Base-by-base conservation (phyloP, 2,113 vertebrate species). In the Amphiprion percula region DNA sequence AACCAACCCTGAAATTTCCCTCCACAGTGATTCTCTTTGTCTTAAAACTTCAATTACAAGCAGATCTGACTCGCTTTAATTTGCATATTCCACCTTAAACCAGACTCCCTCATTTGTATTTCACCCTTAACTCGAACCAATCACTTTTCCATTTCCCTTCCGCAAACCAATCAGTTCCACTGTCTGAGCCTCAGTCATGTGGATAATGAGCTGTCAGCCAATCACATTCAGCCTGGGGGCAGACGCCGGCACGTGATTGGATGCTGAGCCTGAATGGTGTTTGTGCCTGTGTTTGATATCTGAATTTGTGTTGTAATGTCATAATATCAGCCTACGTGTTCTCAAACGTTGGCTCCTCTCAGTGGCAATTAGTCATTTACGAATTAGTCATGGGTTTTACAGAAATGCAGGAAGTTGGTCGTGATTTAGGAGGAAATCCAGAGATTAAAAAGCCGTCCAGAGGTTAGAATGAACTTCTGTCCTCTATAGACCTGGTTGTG, bases 111-210 rank as follows among this genome's bases (percentile, higher is more conserved):
- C 46, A 74, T 85, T 72, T 74, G 67, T 82, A 83, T 83, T 88
- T 87, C 65, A 24, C 5, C 73, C 61, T 53, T 10, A 76, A 78
- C 59, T 64, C 37, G 30, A 77, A 69, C 61, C 82, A 58, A 78
- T 86, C 79, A 71, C 59, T 5, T 53, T 59, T 56, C 44, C 50
- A 69, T 82, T 79, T 79, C 54, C 76, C 70, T 26, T 54, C 56
- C 69, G 86, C 64, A 71, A 86, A 71, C 84, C 86, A 88, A 86
- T 88, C 76, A 50, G 86, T 87, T 89, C 66, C 28, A 37, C 82
- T 54, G 55, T 56, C 72, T 17, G 75, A 64, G 59, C 41, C 63
- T 53, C 56, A 76, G 52, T 74, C 84, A 24, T 74, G 79, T 74
- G 79, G 17, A 67, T 62, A 82, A 88, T 80, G 62, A 88, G 62